Evolutionary conservation across 2,113 vertebrate species (phyloP).

Genomic region (Hoplias malabaricus): DNA sequence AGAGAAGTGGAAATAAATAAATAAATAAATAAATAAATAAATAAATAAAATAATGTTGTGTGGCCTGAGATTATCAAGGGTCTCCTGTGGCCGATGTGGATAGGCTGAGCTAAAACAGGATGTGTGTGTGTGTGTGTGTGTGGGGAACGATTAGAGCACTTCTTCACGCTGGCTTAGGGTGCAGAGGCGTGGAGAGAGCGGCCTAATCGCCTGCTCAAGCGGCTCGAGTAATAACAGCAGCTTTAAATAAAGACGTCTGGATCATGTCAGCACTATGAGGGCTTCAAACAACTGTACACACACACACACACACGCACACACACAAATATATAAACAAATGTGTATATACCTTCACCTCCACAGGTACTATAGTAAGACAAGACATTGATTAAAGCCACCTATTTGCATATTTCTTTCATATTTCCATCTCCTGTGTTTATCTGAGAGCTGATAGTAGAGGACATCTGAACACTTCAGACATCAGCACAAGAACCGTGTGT

Average conservation of each 20-base stretch:
- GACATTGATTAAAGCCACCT: background rate
- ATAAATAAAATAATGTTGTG: too few species aligned
- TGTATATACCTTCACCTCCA: background rate
- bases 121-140: slow-evolving; percentile 14
- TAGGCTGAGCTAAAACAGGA: background rate
- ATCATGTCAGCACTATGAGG: slow-evolving; percentile 62
- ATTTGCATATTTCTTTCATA: background rate
- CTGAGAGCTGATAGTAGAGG: too few species aligned
- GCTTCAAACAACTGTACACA: slow-evolving; percentile 51
- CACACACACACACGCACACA: slow-evolving; percentile 47
- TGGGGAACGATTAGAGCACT: slow-evolving; percentile 64
- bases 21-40: background rate
- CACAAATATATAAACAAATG: slow-evolving; percentile 44
- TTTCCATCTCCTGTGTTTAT: background rate
- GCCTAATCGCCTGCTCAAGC: slow-evolving; percentile 57
- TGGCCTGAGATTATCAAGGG: background rate
- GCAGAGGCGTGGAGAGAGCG: slow-evolving; percentile 63
- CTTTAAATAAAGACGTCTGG: slow-evolving; percentile 72
- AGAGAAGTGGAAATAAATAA: background rate
- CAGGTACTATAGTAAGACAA: background rate
- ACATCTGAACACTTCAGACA: too few species aligned
- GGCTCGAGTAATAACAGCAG: slow-evolving; percentile 67
- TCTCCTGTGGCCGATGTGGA: background rate
- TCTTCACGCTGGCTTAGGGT: slow-evolving; percentile 69
- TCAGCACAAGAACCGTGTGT: too few species aligned